phyloP scores from a whole-genome alignment of 2,888 invertebrate genomes.

The Microctonus brassicae region DNA sequence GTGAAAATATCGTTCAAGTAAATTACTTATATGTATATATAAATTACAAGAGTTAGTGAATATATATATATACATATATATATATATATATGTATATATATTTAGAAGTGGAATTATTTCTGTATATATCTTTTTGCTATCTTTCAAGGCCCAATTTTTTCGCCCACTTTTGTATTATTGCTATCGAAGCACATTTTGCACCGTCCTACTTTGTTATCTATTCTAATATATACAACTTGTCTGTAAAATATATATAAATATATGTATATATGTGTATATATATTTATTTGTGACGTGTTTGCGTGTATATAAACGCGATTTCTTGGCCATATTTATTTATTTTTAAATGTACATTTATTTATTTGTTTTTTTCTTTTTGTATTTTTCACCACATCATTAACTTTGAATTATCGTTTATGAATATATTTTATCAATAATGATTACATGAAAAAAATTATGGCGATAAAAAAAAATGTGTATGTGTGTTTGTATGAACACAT shows the following conservation, averaged over 20 bases:
- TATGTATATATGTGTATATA: no score
- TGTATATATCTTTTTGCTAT: conserved; percentile 51
- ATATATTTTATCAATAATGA: not conserved
- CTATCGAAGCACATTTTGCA: conserved; percentile 65
- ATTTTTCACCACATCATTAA: not conserved
- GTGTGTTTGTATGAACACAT: not conserved
- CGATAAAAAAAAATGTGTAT: not conserved
- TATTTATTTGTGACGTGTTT: no score
- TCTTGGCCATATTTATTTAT: not conserved
- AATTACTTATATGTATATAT: no score
- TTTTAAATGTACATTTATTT: not conserved
- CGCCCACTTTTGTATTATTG: conserved; percentile 61
- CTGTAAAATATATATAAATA: not conserved
- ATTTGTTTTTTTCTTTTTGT: not conserved
- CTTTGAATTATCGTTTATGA: not conserved
- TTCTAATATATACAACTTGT: not conserved
- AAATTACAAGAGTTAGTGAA: no score
- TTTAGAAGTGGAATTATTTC: conserved; percentile 38
- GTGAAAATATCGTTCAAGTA: conserved; percentile 10
- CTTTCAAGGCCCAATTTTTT: conserved; percentile 60
- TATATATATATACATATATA: no score
- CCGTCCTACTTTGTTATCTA: conserved; percentile 65
- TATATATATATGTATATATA: not conserved
- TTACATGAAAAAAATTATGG: not conserved
- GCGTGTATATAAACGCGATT: no score